A percentile compares a stretch with the other conserved stretches of the same genome.
These are phyloP conservation scores for Sarcophaga carnaria DNA, from an alignment of 2,888 invertebrate genomes.

Conservation along the genomic window DNA sequence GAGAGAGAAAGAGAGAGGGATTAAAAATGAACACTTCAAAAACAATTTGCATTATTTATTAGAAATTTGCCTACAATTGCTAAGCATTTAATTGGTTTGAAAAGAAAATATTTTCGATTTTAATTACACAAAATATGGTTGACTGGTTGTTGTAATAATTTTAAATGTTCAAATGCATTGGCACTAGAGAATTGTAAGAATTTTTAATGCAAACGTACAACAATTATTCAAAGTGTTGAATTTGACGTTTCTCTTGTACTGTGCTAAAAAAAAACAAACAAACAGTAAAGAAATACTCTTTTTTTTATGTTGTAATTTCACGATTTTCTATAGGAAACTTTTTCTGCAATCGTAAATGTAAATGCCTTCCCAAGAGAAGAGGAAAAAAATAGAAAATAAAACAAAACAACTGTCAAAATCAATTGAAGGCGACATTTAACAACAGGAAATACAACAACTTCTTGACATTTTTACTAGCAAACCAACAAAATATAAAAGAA, in stretches of 20 bases:
- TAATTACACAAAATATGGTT: slow-evolving; percentile 17
- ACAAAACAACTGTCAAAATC: slow-evolving; percentile 77
- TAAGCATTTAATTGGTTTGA: background rate
- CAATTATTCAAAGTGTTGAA: slow-evolving; percentile 60
- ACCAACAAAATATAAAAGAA: background rate
- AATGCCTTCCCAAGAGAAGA: slow-evolving; percentile 64
- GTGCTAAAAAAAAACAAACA: background rate
- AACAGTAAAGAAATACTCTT: too few species aligned
- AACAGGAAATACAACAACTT: slow-evolving; percentile 61
- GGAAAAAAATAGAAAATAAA: slow-evolving; percentile 19
- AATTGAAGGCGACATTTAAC: slow-evolving; percentile 77
- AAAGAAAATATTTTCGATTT: background rate
- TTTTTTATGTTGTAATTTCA: slow-evolving; percentile 6
- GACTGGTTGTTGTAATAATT: background rate
- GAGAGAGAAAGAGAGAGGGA: background rate
- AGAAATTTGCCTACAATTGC: slow-evolving; percentile 15
- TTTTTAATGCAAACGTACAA: slow-evolving; percentile 36
- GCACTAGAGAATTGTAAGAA: slow-evolving; percentile 24
- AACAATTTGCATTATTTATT: slow-evolving; percentile 16
- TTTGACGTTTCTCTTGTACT: slow-evolving; percentile 53
- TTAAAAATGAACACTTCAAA: slow-evolving; percentile 41
- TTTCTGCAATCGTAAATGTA: slow-evolving; percentile 6
- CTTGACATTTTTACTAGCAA: slow-evolving; percentile 27
- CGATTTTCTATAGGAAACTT: slow-evolving; percentile 25
- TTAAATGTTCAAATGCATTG: background rate